Evolutionary conservation across 2,797 vertebrate species (phyloP), one percentile per base, ranked within the genome.

Genomic region (Ceryle rudis): DNA sequence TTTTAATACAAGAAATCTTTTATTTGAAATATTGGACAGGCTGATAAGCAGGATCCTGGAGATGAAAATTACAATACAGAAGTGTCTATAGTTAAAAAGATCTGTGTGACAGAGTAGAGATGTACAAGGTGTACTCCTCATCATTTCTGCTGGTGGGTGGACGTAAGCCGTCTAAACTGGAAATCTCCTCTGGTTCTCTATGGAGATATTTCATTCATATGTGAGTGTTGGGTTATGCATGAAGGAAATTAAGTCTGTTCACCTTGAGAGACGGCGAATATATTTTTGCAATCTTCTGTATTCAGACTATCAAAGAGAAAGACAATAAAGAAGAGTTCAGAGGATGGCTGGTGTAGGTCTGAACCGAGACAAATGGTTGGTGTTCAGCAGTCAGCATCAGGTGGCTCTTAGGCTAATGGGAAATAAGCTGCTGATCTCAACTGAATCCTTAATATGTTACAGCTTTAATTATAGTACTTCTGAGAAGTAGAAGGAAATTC

Each of bases 21-120:
- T 58, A 60, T 89, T 88, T 93, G 58, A 95, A 78, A 78, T 81
- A 83, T 88, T 86, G 89, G 69, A 84, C 79, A 86, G 91, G 80
- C 65, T 93, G 89, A 94, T 89, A 90, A 88, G 82, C n/a, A 72
- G 82, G 54, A 77, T 91, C 51, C 19, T 75, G 60, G 80, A 86
- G 80, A 86, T 81, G 72, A 91, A 95, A 93, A 94, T 91, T 78
- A 71, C 33, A 58, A 69, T 83, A n/a, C 47, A 72, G 80, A 79
- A 51, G 41, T 79, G 41, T 84, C 73, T 73, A 51, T 37, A 66
- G 69, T 84, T 86, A 8, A 93, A 91, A 95, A 91, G 70, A 81
- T 90, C 65, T 66, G 54, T 91, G 46, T 96, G 87, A 93, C 54
- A 90, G 55, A 60, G 51, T 46, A 17, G 8, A 83, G 87, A 79